phyloP scores from a whole-genome alignment of 1,140 invertebrate genomes.

The Penaeus vannamei region DNA sequence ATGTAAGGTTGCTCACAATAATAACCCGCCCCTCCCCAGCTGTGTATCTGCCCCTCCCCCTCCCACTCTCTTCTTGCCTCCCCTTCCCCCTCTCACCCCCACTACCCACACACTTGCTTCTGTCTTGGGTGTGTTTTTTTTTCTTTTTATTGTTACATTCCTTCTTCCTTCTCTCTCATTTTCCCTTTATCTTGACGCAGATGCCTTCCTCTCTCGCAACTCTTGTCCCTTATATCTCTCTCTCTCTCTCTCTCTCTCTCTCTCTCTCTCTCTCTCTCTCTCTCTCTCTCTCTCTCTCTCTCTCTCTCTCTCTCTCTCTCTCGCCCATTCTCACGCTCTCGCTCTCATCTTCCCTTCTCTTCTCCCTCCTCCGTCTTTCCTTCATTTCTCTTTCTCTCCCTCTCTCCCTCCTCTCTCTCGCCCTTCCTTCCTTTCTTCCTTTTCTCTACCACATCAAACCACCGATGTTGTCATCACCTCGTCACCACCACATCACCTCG shows the following conservation, averaged over 20 bases:
- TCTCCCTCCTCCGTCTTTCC: not conserved
- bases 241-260: slow-evolving; percentile 3
- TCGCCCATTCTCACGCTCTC: not conserved
- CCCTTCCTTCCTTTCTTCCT: not conserved
- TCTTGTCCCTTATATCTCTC: not conserved
- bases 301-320: slow-evolving; percentile 2
- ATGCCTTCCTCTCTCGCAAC: no score
- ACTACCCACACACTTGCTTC: not conserved
- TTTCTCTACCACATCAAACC: not conserved
- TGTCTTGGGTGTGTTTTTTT: not conserved
- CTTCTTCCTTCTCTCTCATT: no score
- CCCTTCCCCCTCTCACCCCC: not conserved
- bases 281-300: not conserved
- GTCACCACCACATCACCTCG: no score
- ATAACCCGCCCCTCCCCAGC: not conserved
- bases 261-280: not conserved
- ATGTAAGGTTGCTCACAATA: no score
- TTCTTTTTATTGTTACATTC: not conserved
- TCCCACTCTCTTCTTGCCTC: not conserved
- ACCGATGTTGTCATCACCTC: no score
- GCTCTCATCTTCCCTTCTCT: not conserved
- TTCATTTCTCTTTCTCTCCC: not conserved
- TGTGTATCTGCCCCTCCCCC: not conserved
- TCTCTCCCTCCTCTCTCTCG: not conserved
- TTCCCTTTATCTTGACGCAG: no score